phyloP scores from a whole-genome alignment of 2,888 invertebrate species.

The Eucera pruinosa region DNA sequence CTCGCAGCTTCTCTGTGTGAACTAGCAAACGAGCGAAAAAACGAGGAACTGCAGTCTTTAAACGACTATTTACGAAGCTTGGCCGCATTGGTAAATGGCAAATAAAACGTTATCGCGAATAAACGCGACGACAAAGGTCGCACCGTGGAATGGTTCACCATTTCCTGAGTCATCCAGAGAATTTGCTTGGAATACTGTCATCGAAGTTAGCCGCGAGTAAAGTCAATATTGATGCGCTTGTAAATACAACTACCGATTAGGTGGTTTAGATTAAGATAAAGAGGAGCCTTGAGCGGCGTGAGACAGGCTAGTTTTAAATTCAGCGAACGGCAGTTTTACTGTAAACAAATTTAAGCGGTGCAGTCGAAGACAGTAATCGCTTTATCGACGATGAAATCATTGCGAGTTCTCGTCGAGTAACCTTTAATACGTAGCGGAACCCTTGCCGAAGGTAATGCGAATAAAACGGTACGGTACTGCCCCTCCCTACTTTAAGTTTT shows the following conservation, averaged over 20 bases:
- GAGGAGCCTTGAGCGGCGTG: slow-evolving; percentile 48
- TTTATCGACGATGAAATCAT: background rate
- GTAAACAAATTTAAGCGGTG: slow-evolving; percentile 15
- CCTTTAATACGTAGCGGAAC: background rate
- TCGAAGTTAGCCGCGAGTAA: slow-evolving; percentile 31
- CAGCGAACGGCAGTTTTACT: background rate
- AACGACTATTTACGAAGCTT: slow-evolving; percentile 2
- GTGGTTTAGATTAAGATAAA: slow-evolving; percentile 64
- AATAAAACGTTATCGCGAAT: slow-evolving; percentile 24
- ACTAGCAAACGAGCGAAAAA: background rate
- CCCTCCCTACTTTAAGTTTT: background rate
- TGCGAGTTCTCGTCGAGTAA: background rate
- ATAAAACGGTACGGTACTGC: background rate
- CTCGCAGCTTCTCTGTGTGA: background rate
- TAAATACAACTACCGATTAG: slow-evolving; percentile 66
- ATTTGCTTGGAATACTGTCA: slow-evolving; percentile 36
- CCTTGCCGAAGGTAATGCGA: background rate
- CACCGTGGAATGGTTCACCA: slow-evolving; percentile 33
- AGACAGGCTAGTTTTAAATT: slow-evolving; percentile 2
- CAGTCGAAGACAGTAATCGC: background rate
- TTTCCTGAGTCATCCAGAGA: slow-evolving; percentile 44
- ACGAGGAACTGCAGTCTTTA: background rate
- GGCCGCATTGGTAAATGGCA: slow-evolving; percentile 12
- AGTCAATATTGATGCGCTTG: slow-evolving; percentile 67
- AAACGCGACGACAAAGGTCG: slow-evolving; percentile 51